Evolutionary conservation across 1,140 invertebrate genomes (phyloP).

Genomic region (Hetaerina americana): DNA sequence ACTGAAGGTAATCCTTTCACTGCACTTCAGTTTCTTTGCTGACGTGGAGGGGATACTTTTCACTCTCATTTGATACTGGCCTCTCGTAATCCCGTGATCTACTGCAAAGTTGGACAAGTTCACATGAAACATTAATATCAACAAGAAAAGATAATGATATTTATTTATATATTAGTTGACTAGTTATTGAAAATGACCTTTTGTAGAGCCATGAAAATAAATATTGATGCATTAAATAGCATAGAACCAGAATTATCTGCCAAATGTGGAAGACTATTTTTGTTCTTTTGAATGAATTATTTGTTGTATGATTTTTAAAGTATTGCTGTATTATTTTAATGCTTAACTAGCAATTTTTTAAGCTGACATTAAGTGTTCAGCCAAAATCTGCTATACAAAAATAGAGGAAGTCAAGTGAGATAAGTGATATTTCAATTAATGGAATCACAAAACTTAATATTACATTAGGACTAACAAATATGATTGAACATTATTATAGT

Average conservation of each 20-base stretch:
- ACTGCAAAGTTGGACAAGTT: not conserved
- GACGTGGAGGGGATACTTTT: not conserved
- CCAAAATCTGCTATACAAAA: not conserved
- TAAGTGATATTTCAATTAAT: not conserved
- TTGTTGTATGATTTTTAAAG: no score
- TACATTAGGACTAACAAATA: not conserved
- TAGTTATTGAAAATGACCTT: not conserved
- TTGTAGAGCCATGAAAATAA: not conserved
- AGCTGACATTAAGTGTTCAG: not conserved
- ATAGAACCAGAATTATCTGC: not conserved
- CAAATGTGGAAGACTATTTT: not conserved
- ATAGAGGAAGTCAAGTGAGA: not conserved
- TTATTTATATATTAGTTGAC: not conserved
- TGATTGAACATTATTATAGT: not conserved
- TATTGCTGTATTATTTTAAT: no score
- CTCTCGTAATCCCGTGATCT: not conserved
- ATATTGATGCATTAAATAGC: not conserved
- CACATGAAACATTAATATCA: not conserved
- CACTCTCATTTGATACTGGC: not conserved
- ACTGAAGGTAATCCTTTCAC: not conserved
- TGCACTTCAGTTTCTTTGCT: not conserved
- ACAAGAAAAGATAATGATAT: not conserved
- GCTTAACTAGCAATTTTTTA: no score
- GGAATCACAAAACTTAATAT: not conserved
- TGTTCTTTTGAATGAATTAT: no score